Percentiles rank a stretch among this genome's conserved stretches.
Conservation (phyloP, 2,888 invertebrate species). For the Crossocerus cetratus region DNA sequence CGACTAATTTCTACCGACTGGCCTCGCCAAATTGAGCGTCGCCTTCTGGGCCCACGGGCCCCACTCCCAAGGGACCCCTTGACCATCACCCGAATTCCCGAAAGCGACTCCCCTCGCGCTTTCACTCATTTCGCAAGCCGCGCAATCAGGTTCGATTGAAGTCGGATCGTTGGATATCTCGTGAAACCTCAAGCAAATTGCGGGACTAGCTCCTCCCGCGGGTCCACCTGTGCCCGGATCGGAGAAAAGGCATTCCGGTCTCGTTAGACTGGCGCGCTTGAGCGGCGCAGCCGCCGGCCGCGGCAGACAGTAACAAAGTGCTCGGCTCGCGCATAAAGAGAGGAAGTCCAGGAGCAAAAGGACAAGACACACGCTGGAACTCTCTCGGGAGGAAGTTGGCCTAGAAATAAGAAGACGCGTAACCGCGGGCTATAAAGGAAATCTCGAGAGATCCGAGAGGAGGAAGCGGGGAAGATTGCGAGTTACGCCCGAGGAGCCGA, state of each 20-base stretch:
- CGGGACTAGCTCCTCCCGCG: too few relatives aligned
- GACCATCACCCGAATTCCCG: constrained; percentile 15
- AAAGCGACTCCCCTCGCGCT: not conserved
- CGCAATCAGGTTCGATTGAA: too few relatives aligned
- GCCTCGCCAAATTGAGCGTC: constrained; percentile 44
- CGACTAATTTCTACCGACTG: constrained; percentile 55
- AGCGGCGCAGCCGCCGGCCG: constrained; percentile 9
- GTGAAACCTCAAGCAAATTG: too few relatives aligned
- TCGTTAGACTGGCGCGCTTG: not conserved
- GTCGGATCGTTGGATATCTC: too few relatives aligned
- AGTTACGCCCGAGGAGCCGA: constrained; percentile 45
- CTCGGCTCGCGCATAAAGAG: constrained; percentile 46
- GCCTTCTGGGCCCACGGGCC: constrained; percentile 35
- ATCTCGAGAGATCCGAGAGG: too few relatives aligned
- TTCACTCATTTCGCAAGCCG: not conserved
- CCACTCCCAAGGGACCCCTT: not conserved
- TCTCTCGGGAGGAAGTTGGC: not conserved
- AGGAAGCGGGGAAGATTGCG: not conserved
- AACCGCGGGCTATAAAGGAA: too few relatives aligned
- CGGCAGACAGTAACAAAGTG: constrained; percentile 37
- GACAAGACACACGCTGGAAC: constrained; percentile 33
- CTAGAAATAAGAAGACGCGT: not conserved
- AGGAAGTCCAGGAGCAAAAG: constrained; percentile 14
- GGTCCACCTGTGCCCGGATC: too few relatives aligned
- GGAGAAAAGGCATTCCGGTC: not conserved